Conservation (phyloP, 2,113 vertebrate species). For the Rhea pennata region DNA sequence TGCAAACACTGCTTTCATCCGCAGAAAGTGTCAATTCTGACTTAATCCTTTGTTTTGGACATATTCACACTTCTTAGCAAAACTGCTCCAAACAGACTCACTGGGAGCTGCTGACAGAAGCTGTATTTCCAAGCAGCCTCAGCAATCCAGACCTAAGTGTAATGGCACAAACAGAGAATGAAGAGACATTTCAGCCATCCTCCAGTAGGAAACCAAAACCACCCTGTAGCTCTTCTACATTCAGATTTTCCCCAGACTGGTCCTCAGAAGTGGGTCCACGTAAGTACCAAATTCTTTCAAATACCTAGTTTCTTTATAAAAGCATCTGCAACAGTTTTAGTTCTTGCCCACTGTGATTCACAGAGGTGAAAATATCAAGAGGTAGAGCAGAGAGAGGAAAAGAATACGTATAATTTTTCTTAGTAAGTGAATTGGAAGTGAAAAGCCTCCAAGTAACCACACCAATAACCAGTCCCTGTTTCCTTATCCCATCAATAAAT, state of each 20-base stretch:
- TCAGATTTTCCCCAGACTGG: not conserved
- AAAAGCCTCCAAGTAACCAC: not conserved
- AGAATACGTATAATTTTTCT: not conserved
- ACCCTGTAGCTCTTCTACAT: not conserved
- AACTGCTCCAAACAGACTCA: fast-evolving
- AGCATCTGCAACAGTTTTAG: not conserved
- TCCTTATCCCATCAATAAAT: too few relatives aligned
- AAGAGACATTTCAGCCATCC: not conserved
- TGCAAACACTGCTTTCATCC: fast-evolving
- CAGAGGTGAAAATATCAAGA: not conserved
- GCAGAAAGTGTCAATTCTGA: fast-evolving
- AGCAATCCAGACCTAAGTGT: not conserved
- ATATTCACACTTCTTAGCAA: fast-evolving
- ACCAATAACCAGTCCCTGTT: too few relatives aligned
- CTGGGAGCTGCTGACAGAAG: fast-evolving
- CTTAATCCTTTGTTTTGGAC: not conserved
- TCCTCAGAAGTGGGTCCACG: not conserved
- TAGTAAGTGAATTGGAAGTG: not conserved
- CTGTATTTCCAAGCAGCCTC: not conserved
- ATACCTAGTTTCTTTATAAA: not conserved
- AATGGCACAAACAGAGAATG: not conserved
- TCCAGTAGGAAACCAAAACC: fast-evolving
- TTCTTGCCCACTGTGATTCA: not conserved
- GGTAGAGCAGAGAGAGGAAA: not conserved
- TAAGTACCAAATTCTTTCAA: not conserved